Conservation (phyloP, 30 jellyfish, hydroid and myxozoan species). For the Aurelia sp. region DNA sequence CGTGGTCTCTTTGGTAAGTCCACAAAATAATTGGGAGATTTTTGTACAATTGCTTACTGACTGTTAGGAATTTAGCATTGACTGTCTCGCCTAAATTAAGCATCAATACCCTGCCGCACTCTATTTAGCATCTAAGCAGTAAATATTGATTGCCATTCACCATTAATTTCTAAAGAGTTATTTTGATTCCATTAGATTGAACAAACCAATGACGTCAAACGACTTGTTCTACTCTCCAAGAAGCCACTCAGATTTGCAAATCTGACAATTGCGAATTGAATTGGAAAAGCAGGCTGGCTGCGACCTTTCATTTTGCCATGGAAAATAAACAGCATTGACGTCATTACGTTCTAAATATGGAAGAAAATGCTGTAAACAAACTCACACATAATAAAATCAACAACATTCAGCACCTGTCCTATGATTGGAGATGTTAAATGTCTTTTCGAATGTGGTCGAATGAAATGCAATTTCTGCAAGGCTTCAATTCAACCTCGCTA, state of each 20-base stretch:
- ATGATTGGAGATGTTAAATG: too few species aligned
- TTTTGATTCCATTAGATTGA: constrained; percentile 25
- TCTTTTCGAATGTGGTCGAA: too few species aligned
- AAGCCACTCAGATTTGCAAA: constrained; percentile 48
- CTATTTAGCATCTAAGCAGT: neutral
- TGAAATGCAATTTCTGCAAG: too few species aligned
- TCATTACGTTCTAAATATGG: neutral
- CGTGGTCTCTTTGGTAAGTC: too few species aligned
- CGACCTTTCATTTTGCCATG: neutral
- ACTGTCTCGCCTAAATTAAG: too few species aligned
- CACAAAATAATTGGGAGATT: too few species aligned
- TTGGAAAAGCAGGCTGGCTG: constrained; percentile 5
- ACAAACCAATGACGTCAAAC: constrained; percentile 42
- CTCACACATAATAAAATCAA: neutral
- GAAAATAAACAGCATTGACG: constrained; percentile 10
- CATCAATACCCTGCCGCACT: too few species aligned
- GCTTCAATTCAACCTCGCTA: too few species aligned
- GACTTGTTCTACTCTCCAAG: neutral
- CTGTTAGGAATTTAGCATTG: too few species aligned
- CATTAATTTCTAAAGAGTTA: neutral
- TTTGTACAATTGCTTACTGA: too few species aligned
- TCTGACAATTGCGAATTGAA: constrained; percentile 1
- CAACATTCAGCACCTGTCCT: neutral
- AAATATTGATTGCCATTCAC: neutral
- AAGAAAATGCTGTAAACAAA: neutral